Base-by-base conservation (phyloP, 2,888 invertebrate species). In the Cacoxenus indagator region DNA sequence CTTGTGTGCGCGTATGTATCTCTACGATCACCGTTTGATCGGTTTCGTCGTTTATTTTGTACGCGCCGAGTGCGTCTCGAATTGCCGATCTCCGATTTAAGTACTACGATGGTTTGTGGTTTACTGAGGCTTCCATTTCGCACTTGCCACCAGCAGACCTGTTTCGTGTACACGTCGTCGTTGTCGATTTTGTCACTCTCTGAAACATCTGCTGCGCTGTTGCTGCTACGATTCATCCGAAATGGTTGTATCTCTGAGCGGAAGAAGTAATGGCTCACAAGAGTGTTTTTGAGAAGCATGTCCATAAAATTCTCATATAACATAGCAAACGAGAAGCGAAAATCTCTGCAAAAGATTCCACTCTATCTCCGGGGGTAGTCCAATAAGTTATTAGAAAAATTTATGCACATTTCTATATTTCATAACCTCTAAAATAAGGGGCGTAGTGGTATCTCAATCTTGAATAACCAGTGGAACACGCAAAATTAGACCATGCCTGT, bases 101-200 rank as follows among this genome's bases (percentile, higher is more conserved):
- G 24, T 24, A 46, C 57, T 76, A 72, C 75, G 75, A 74, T 80
- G 72, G 83, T 76, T 76, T 75, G 74, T 81, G 78, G 73, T 76
- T 75, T 84, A 84, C 84, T 82, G 77, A 74, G 73, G 69, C 71
- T 74, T 73, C 70, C 67, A 70, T 74, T 82, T 82, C 75, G 80
- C 83, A 83, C 84, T 80, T 83, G 84, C 82, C 73, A 68, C 73
- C 66, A 78, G 26, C 72, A 67, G 69, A 72, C 67, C 75, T 48
- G 48, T 48, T 19, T 54, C 37, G n/a, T n/a, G n/a, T n/a, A n/a
- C n/a, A n/a, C n/a, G 68, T 45, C 24, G n/a, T 71, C 55, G 11
- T 29, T 57, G 14, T 11, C 14, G 57, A 9, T 26, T 11, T 54
- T 11, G 27, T 14, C 22, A 2, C 27, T 26, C 24, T 55, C 24